Conservation (phyloP, 2,888 invertebrate genomes). For the Anarsia innoxiella region DNA sequence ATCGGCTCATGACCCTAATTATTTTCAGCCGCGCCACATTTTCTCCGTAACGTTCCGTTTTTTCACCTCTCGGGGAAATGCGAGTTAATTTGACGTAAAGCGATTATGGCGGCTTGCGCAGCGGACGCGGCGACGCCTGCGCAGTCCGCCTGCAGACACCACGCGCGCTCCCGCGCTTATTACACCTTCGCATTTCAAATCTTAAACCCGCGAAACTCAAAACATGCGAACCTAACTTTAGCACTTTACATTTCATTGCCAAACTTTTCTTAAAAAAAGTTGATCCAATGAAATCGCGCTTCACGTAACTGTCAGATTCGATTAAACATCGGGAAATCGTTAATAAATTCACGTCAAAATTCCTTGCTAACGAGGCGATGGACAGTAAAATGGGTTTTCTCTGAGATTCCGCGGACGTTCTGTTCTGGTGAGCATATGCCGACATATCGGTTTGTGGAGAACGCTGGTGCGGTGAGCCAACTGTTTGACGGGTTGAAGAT, state of each 20-base stretch:
- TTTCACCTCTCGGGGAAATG: slow-evolving; percentile 64
- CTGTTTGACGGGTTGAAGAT: slow-evolving; percentile 48
- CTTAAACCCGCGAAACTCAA: slow-evolving; percentile 27
- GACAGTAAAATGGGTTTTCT: slow-evolving; percentile 46
- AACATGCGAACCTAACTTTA: slow-evolving; percentile 16
- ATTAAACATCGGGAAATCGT: slow-evolving; percentile 34
- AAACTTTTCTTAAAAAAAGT: slow-evolving; percentile 63
- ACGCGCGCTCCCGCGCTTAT: slow-evolving; percentile 47
- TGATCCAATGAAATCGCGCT: slow-evolving; percentile 45
- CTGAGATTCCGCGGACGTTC: slow-evolving; percentile 41
- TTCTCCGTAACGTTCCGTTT: slow-evolving; percentile 62
- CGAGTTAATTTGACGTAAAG: slow-evolving; percentile 57
- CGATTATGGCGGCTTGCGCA: slow-evolving; percentile 38
- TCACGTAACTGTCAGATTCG: slow-evolving; percentile 8
- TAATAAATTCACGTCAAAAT: slow-evolving; percentile 36
- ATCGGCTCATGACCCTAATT: slow-evolving; percentile 49
- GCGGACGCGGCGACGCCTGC: slow-evolving; percentile 27
- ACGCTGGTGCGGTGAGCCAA: slow-evolving; percentile 31
- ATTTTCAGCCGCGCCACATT: slow-evolving; percentile 55
- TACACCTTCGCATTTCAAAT: slow-evolving; percentile 16
- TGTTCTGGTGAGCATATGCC: slow-evolving; percentile 45
- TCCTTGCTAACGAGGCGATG: slow-evolving; percentile 40
- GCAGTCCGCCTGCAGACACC: slow-evolving; percentile 46
- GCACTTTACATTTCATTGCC: slow-evolving; percentile 39
- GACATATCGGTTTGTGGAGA: slow-evolving; percentile 48